Evolutionary conservation across 2,113 vertebrate species (phyloP).

Genomic region (Anseranas semipalmata): DNA sequence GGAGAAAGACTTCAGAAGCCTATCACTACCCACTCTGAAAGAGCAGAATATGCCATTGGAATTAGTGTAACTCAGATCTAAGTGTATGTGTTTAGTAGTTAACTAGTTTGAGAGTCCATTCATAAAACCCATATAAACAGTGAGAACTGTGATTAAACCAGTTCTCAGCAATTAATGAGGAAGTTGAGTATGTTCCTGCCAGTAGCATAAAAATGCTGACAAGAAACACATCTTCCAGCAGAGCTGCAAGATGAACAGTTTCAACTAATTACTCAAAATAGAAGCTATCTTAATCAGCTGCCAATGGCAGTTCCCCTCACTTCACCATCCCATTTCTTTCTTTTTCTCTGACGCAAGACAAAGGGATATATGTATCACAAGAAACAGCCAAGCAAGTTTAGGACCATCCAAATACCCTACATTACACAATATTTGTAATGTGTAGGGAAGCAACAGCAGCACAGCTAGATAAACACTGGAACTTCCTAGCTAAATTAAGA

Average conservation of each 20-base stretch:
- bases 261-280: constrained; percentile 13
- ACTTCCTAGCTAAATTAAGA: not conserved
- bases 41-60: not conserved
- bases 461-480: not conserved
- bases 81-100: not conserved
- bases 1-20: not conserved
- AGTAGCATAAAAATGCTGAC: constrained; percentile 36
- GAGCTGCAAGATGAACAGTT: not conserved
- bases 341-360: not conserved
- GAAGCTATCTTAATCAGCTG: not conserved
- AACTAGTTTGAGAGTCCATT: not conserved
- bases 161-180: not conserved
- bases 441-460: not conserved
- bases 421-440: not conserved
- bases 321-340: not conserved
- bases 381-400: not conserved
- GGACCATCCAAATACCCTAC: not conserved
- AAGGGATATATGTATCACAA: not conserved
- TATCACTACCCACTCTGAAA: not conserved
- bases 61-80: not conserved
- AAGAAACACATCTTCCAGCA: not conserved
- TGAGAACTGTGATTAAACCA: not conserved
- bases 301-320: not conserved
- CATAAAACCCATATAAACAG: not conserved
- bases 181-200: not conserved